Conservation (phyloP, 92 coral and sea anemone species). For the Parazoanthus atlanticus region DNA sequence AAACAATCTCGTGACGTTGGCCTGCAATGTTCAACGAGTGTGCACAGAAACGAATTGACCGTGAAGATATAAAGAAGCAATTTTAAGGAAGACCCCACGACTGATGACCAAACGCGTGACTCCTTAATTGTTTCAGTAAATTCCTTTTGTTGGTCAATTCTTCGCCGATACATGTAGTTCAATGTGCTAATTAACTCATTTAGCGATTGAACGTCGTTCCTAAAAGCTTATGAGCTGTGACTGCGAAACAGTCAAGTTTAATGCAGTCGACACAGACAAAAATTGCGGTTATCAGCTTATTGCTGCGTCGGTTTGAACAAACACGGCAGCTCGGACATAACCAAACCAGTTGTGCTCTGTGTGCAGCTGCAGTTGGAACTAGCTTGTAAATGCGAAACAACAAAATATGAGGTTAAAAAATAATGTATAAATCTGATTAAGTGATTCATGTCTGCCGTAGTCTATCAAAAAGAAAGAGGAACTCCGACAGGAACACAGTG, state of each 20-base stretch:
- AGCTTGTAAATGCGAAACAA: not conserved
- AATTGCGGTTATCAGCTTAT: too few relatives aligned
- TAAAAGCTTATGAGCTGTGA: too few relatives aligned
- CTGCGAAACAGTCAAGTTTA: too few relatives aligned
- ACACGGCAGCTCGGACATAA: too few relatives aligned
- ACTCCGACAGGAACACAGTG: not conserved
- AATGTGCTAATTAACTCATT: too few relatives aligned
- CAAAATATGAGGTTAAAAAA: too few relatives aligned
- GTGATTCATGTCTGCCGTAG: not conserved
- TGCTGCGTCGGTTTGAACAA: too few relatives aligned
- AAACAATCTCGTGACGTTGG: not conserved
- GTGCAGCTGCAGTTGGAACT: not conserved
- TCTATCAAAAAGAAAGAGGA: not conserved
- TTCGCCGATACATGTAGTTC: not conserved
- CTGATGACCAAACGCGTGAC: too few relatives aligned
- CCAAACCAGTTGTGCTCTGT: too few relatives aligned
- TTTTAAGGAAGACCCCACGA: not conserved
- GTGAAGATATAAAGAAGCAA: not conserved
- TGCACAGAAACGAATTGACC: not conserved
- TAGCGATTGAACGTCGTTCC: too few relatives aligned
- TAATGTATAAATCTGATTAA: not conserved
- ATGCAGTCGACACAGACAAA: too few relatives aligned
- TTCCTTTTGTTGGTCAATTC: not conserved
- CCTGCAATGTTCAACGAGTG: not conserved
- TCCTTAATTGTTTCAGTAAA: not conserved